Conservation (phyloP, 2,797 vertebrate species). For the Aphelocoma californica region DNA sequence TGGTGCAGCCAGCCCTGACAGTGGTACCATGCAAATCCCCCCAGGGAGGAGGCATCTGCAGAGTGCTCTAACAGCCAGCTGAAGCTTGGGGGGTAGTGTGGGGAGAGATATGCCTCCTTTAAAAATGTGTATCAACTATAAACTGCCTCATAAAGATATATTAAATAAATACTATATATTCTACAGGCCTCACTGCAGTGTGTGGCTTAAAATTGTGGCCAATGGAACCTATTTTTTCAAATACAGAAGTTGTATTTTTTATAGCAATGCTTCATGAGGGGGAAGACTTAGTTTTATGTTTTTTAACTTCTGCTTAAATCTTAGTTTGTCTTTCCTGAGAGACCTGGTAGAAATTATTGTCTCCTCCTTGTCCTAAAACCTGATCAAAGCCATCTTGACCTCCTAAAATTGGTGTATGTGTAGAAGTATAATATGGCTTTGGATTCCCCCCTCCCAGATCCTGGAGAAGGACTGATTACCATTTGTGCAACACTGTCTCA, state of each 20-base stretch:
- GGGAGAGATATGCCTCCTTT: not conserved
- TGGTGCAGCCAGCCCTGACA: not conserved
- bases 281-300: not conserved
- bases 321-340: constrained; percentile 22
- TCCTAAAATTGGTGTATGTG: not conserved
- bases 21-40: accelerated
- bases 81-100: not conserved
- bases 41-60: accelerated
- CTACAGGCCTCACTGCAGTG: not conserved
- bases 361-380: not conserved
- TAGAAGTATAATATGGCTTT: not conserved
- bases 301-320: not conserved
- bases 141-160: constrained; percentile 8
- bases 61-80: not conserved
- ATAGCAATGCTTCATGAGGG: not conserved
- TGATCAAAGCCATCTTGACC: not conserved
- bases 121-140: not conserved
- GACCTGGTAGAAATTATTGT: not conserved
- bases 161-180: constrained; percentile 47
- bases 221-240: constrained; percentile 41
- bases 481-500: not conserved
- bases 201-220: constrained; percentile 26
- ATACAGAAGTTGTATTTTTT: constrained; percentile 61
- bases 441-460: not conserved
- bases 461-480: not conserved